Base-by-base conservation (phyloP, 2,888 invertebrate species). In the Rhogogaster chlorosoma region DNA sequence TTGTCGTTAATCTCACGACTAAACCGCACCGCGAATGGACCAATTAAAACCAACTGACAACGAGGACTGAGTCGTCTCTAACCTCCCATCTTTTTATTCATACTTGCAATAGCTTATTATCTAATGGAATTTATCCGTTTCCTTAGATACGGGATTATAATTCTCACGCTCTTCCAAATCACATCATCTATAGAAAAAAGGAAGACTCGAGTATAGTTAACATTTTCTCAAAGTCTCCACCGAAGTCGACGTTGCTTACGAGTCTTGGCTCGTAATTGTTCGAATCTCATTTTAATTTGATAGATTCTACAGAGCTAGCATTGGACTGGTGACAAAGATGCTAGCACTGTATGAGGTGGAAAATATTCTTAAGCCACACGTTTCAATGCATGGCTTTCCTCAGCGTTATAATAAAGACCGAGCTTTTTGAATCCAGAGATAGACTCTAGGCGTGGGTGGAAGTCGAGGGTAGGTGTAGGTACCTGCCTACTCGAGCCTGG, bases 31-130 rank as follows among this genome's bases (percentile, higher is more conserved):
- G 53, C 38, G 49, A 64, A 64, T 22, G 80, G 36, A 80, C 80
- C 80, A 83, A 83, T 83, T 83, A 83, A 83, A 64, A 83, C 67
- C 42, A 49, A 83, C 32, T 36, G 80, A 38, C 57, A 78, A 61
- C 36, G 36, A 61, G 57, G 38, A 36, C n/a, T 22, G 38, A 61
- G 61, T 26, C 9, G 26, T 61, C 61, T 26, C 53, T 32, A 9
- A 6, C 18, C 29, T 53, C 32, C 3, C 15, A 7, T 36, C 12
- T 36, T 71, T 29, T 36, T 15, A 2, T 73, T 10, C 26, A 26
- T 26, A 26, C 26, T 61, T 61, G 61, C 61, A 61, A 61, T 26
- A 7, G 12, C 12, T 7, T 26, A 9, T 26, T 61, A 61, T 10
- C 26, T 10, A 10, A 12, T 12, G 26, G 9, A 22, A 26, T 26